Evolutionary conservation across 2,113 vertebrate genomes (phyloP).

Genomic region (Sapajus apella): DNA sequence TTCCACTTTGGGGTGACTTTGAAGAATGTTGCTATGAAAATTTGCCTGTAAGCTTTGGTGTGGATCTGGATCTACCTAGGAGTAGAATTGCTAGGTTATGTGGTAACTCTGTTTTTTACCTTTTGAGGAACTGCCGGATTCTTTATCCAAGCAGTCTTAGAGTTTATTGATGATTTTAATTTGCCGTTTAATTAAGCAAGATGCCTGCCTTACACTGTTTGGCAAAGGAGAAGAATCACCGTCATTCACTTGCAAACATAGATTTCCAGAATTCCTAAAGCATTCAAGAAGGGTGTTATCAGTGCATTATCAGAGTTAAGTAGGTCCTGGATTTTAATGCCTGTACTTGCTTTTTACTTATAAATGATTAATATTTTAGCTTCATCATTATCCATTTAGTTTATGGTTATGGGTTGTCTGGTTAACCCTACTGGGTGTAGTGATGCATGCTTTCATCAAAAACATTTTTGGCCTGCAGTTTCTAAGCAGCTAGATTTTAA

Average conservation of each 20-base stretch:
- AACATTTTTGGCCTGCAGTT: conserved; percentile 15
- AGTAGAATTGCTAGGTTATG: neutral
- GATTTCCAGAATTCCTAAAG: neutral
- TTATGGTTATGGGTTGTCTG: neutral
- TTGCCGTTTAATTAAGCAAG: conserved; percentile 39
- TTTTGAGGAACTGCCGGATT: neutral
- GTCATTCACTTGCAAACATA: neutral
- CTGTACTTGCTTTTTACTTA: conserved; percentile 1
- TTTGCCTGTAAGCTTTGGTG: neutral
- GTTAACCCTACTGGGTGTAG: conserved; percentile 22
- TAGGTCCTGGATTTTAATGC: neutral
- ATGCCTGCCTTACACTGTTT: neutral
- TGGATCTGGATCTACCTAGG: neutral
- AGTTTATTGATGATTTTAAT: conserved; percentile 60
- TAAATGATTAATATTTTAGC: neutral
- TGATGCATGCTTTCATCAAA: conserved; percentile 26
- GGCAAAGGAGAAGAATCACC: conserved; percentile 28
- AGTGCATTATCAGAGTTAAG: neutral
- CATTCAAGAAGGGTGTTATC: neutral
- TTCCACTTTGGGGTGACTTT: neutral
- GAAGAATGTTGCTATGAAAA: neutral
- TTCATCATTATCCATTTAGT: neutral
- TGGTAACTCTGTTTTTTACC: conserved; percentile 41
- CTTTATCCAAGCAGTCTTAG: neutral
- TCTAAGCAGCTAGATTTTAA: conserved; percentile 51